Evolutionary conservation across 2,113 vertebrate genomes (phyloP).

Genomic region (Tragelaphus buxtoni): DNA sequence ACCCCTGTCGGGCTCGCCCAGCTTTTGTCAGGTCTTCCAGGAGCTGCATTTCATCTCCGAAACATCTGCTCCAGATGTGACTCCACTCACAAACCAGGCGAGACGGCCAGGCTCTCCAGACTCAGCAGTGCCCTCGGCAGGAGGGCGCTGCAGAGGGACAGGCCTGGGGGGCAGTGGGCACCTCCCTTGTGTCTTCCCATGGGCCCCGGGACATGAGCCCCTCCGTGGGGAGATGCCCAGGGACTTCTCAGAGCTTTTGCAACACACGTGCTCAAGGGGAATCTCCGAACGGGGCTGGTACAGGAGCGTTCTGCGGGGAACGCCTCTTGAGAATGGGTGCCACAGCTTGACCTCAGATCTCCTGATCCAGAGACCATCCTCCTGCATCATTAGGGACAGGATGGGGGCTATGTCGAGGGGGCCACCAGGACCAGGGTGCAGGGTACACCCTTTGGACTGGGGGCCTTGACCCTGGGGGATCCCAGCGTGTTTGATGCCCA

Average conservation of each 20-base stretch:
- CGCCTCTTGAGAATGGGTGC: too few species aligned
- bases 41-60: constrained; percentile 29
- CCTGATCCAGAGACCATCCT: neutral
- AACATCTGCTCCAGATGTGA: constrained; percentile 64
- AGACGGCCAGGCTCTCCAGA: neutral
- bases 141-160: neutral
- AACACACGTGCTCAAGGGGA: accelerated
- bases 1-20: neutral
- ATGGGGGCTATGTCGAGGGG: accelerated
- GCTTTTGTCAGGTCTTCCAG: constrained; percentile 29
- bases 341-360: neutral
- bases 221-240: accelerated
- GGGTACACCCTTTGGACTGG: neutral
- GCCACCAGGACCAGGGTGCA: neutral
- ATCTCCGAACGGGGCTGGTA: neutral
- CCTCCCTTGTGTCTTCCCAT: neutral
- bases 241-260: neutral
- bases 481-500: accelerated
- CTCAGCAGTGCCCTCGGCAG: neutral
- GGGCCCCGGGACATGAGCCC: neutral
- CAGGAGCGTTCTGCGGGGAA: accelerated
- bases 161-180: neutral
- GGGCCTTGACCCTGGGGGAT: neutral
- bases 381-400: neutral
- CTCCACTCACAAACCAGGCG: neutral